Percentiles rank a stretch among this genome's conserved stretches.
These are phyloP conservation scores for Ophioderma brevispina DNA, from an alignment of 35 echinoderm and acorn worm species.

Conservation along the genomic window DNA sequence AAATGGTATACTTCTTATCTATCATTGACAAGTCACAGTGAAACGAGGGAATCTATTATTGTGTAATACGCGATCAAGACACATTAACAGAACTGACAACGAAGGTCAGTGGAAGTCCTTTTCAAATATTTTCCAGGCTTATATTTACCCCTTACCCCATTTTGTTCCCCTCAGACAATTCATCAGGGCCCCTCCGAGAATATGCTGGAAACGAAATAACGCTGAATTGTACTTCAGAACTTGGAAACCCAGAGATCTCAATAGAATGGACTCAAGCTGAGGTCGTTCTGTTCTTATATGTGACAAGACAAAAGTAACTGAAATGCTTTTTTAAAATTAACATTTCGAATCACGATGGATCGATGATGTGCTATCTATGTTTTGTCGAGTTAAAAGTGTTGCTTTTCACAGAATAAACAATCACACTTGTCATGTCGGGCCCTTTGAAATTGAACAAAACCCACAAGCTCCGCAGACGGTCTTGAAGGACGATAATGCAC, in stretches of 20 bases:
- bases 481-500: neutral
- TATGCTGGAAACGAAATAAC: neutral
- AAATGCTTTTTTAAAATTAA: neutral
- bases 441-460: neutral
- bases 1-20: neutral
- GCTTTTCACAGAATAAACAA: neutral
- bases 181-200: neutral
- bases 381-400: neutral
- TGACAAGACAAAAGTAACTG: neutral
- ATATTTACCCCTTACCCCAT: neutral
- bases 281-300: neutral
- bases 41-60: neutral
- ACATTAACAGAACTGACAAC: neutral
- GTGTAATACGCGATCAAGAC: neutral
- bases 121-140: neutral
- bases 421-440: neutral
- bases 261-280: neutral
- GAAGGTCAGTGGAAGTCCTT: neutral
- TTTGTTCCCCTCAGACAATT: neutral
- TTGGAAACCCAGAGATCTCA: neutral
- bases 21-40: neutral
- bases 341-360: neutral
- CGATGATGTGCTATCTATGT: neutral
- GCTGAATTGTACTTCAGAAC: neutral
- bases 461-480: neutral